Base-by-base conservation (phyloP, 2,888 invertebrate species). In the Dynastes hyllus region DNA sequence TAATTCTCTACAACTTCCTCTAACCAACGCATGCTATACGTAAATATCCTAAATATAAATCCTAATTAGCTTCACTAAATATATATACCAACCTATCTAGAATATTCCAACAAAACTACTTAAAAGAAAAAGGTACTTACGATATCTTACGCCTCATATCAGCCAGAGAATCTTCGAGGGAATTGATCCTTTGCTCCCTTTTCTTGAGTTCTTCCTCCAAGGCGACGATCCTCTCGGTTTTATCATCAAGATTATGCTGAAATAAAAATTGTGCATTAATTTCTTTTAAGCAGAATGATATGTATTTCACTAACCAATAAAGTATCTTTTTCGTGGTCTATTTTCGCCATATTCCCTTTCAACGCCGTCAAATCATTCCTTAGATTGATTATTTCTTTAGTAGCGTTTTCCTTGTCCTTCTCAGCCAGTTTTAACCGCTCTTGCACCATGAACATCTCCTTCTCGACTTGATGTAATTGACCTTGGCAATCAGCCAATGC, bases 301-400 rank as follows among this genome's bases (percentile, higher is more conserved):
- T 45, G 29, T 61, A 29, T 70, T 16, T n/a, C 22, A 83, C 86
- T 89, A 88, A 93, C 93, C 89, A 92, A 83, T 79, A 93, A 87
- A 63, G 90, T 90, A 87, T 95, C 95, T 83, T 95, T 93, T 86
- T 95, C 95, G 84, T 92, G 91, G 85, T 95, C 95, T 70, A 95
- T 87, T 81, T 91, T 91, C 50, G 91, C 90, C 83, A 94, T 91
- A 80, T 91, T 93, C 22, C 91, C 90, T 82, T 93, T 92, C 83
- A 95, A 88, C 78, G 91, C 90, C 71, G 89, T 90, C 82, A 94
- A 92, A 83, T 95, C 95, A 84, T 90, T 91, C 83, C 92, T 92
- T 78, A 95, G 88, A 79, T 90, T 88, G 27, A 89, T 87, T 11
- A 93, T 90, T 88, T 95, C 94, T 83, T 91, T 91, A 83, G 92